Evolutionary conservation across 2,888 invertebrate species (phyloP), one percentile per base, ranked within the genome.

Genomic region (Iphiclides podalirius): DNA sequence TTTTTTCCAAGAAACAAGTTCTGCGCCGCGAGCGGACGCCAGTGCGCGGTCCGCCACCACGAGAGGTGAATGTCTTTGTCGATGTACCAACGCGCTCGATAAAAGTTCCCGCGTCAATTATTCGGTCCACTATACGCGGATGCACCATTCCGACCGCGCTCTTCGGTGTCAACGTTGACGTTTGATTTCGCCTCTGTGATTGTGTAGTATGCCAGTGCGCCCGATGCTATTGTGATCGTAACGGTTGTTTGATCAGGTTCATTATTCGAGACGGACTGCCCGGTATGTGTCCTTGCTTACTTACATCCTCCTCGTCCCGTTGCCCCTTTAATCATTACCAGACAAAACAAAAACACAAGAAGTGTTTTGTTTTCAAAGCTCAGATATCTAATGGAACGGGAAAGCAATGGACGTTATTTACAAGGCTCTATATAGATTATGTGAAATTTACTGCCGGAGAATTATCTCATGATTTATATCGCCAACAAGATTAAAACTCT

Each of bases 1-100:
- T 83, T 87, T 87, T 86, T 86, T 94, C 92, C 89, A 93, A 93
- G 77, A 75, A 88, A 87, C 83, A 72, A 81, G 85, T 86, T 85
- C 79, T 72, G 72, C 70, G 57, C 68, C 67, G 87, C 91, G 73
- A 90, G 89, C 82, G 91, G 72, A 91, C 87, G 87, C 90, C 93
- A 85, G 90, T 93, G 75, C 80, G 84, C 84, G 76, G 82, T 76
- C 71, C 79, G 79, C 79, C 75, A 59, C 78, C 70, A 63, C 62
- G 52, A 75, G 81, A 88, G 88, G 88, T 88, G 87, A 88, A 84
- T 86, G 88, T 86, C 85, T 86, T 75, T 35, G 12, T 33, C 48
- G 46, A 52, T 52, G 47, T 52, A 60, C 59, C 60, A 63, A 54
- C 59, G 62, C 53, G 48, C 42, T 55, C 52, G 58, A 61, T 66